These are phyloP conservation scores for Drosophila auraria DNA, from an alignment of 1,140 invertebrate species.

Conservation along the genomic window DNA sequence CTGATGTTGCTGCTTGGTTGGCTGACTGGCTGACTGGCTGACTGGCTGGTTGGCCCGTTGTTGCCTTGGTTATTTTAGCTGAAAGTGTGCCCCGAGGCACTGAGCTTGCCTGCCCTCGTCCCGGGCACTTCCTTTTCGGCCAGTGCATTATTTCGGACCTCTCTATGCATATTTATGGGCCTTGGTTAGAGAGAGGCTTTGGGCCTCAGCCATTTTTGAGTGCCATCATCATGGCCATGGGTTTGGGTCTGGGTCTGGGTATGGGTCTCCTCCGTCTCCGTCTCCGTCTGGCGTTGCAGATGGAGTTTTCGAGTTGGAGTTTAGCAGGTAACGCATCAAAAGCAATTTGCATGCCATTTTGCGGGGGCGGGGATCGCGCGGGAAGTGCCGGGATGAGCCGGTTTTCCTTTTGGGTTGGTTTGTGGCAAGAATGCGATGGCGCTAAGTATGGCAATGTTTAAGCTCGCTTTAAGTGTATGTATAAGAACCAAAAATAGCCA, in stretches of 20 bases:
- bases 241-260: background rate
- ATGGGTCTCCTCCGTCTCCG: slow-evolving; percentile 5
- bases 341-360: slow-evolving; percentile 83
- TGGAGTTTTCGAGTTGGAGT: slow-evolving; percentile 23
- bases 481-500: background rate
- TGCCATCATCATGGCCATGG: slow-evolving; percentile 69
- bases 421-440: slow-evolving; percentile 67
- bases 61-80: slow-evolving; percentile 8
- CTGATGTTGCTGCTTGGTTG: slow-evolving; percentile 45
- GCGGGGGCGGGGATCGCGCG: slow-evolving; percentile 6
- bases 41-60: slow-evolving; percentile 10
- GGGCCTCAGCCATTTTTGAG: slow-evolving; percentile 78
- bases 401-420: slow-evolving; percentile 43
- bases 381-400: slow-evolving; percentile 44
- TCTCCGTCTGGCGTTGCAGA: slow-evolving; percentile 28
- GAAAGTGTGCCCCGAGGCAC: slow-evolving; percentile 76
- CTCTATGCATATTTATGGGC: slow-evolving; percentile 80
- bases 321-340: slow-evolving; percentile 74
- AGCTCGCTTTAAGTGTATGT: slow-evolving; percentile 41
- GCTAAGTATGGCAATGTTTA: slow-evolving; percentile 67
- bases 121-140: slow-evolving; percentile 64
- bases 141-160: slow-evolving; percentile 51
- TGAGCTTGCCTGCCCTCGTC: slow-evolving; percentile 60
- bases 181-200: slow-evolving; percentile 21
- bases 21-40: slow-evolving; percentile 37